Conservation (phyloP, 2,797 vertebrate species). For the Petrocephalus sullivani region DNA sequence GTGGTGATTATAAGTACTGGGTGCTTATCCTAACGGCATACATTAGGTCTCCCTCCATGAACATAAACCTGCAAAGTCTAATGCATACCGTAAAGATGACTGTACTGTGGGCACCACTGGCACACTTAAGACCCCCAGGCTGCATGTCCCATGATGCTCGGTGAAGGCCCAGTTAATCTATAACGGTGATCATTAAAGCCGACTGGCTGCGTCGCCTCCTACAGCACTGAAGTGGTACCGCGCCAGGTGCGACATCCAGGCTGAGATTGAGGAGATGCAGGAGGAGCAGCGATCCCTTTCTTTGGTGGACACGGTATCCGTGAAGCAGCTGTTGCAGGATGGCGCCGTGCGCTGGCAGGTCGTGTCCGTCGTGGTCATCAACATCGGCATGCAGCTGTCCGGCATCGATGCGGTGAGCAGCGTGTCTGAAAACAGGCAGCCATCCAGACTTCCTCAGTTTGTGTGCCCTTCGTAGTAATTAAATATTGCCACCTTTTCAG, state of each 20-base stretch:
- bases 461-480: not conserved
- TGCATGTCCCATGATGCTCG: not conserved
- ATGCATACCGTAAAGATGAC: not conserved
- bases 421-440: not conserved
- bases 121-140: not conserved
- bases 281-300: constrained; percentile 74
- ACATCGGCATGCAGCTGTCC: constrained; percentile 83
- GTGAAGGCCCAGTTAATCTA: not conserved
- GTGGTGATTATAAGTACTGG: not conserved
- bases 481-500: not conserved
- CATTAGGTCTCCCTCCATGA: not conserved
- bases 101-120: not conserved
- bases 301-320: constrained; percentile 60
- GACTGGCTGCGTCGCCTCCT: not conserved
- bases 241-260: constrained; percentile 62
- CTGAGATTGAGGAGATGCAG: constrained; percentile 78
- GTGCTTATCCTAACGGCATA: not conserved
- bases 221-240: constrained; percentile 71
- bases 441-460: not conserved
- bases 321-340: constrained; percentile 66
- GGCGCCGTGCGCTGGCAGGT: constrained; percentile 72
- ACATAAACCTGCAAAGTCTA: not conserved
- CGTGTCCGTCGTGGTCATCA: constrained; percentile 73
- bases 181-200: not conserved
- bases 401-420: constrained; percentile 81